These are phyloP conservation scores for Maconellicoccus hirsutus DNA, from an alignment of 1,140 invertebrate species.

Conservation along the genomic window DNA sequence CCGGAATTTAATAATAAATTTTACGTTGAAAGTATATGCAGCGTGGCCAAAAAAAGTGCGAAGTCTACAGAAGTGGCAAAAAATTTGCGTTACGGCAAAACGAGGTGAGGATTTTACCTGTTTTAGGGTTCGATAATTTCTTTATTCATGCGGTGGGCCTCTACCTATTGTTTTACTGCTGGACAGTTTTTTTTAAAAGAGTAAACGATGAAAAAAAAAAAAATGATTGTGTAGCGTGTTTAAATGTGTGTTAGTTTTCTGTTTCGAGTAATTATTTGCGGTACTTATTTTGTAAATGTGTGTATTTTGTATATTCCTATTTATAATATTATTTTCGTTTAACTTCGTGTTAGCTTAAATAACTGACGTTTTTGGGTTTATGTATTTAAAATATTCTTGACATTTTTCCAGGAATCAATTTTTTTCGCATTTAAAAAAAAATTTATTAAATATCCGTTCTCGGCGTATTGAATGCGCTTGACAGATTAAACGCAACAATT, in stretches of 20 bases:
- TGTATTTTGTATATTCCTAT: neutral
- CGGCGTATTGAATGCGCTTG: neutral
- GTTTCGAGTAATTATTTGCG: neutral
- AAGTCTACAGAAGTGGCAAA: no score
- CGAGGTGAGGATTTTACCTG: no score
- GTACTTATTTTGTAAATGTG: neutral
- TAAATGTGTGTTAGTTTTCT: neutral
- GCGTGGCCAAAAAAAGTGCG: no score
- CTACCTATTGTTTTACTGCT: no score
- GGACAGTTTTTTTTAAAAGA: no score
- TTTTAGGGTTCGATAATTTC: no score
- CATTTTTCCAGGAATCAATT: neutral
- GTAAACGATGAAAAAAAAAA: no score
- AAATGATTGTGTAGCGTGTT: neutral
- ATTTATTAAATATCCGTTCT: neutral
- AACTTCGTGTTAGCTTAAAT: neutral
- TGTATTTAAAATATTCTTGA: neutral
- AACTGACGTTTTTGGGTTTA: neutral
- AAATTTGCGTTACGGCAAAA: no score
- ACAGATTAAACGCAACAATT: neutral
- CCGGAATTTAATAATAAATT: no score
- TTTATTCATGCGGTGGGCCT: no score
- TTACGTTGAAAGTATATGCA: no score
- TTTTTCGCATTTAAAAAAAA: neutral
- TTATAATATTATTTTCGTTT: neutral